Percentiles rank a stretch among this genome's conserved stretches.
Evolutionary conservation across 2,113 vertebrate species (phyloP).

Genomic region (Gobius niger): DNA sequence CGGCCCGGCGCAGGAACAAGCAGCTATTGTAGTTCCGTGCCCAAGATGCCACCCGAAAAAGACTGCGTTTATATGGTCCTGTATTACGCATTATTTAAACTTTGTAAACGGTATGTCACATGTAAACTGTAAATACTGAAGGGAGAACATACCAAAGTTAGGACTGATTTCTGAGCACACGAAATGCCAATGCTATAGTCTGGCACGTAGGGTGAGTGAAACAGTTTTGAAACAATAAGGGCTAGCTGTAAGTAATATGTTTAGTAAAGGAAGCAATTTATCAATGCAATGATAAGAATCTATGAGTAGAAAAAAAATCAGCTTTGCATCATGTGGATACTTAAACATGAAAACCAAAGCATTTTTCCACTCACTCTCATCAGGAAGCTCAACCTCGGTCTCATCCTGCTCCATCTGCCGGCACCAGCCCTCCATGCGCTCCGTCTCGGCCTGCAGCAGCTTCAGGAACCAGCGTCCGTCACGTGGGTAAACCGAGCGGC

Average conservation of each 20-base stretch:
- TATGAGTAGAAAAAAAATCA: neutral
- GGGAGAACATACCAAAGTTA: too few species aligned
- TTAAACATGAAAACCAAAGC: neutral
- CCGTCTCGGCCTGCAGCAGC: conserved; percentile 92
- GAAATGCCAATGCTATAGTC: too few species aligned
- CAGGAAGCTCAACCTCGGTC: conserved; percentile 85
- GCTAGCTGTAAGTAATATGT: too few species aligned
- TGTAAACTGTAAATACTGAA: too few species aligned
- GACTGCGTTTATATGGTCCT: neutral
- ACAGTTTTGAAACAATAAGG: too few species aligned
- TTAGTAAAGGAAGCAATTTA: too few species aligned
- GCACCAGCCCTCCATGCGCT: conserved; percentile 99
- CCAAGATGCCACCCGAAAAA: conserved; percentile 38
- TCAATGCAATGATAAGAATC: neutral
- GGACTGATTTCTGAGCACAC: too few species aligned
- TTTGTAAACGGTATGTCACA: too few species aligned
- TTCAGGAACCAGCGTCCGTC: conserved; percentile 99
- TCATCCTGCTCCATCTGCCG: conserved; percentile 94
- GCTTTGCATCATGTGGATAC: too few species aligned
- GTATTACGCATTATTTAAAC: too few species aligned
- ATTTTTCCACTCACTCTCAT: conserved; percentile 83
- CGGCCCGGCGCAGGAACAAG: conserved; percentile 86
- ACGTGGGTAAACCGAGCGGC: conserved; percentile 87
- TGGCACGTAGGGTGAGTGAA: too few species aligned
- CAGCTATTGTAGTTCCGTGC: conserved; percentile 85